phyloP scores from a whole-genome alignment of 2,797 vertebrate genomes.

The Ceyx erithaca region DNA sequence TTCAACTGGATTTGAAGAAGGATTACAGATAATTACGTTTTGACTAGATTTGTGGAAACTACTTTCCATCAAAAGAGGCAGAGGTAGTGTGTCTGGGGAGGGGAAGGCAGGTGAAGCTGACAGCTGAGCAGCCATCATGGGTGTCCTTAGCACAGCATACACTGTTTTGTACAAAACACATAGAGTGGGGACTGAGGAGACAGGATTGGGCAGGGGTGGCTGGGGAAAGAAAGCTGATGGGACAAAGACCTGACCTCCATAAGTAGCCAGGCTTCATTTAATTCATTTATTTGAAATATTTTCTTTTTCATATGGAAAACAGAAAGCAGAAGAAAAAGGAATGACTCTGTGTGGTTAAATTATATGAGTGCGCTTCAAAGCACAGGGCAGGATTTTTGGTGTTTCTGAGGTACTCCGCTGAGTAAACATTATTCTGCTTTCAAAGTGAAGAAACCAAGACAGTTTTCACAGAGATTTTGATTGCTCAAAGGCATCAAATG shows the following conservation, averaged over 20 bases:
- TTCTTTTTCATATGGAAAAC: slow-evolving; percentile 20
- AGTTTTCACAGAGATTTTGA: not conserved
- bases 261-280: not conserved
- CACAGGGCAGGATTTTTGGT: not conserved
- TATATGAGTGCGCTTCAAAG: not conserved
- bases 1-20: not conserved
- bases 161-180: not conserved
- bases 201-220: not conserved
- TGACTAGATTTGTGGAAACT: not conserved
- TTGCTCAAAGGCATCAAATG: not conserved
- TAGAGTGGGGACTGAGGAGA: rapidly evolving
- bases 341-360: not conserved
- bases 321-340: not conserved
- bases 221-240: not conserved
- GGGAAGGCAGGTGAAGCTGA: not conserved
- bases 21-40: not conserved
- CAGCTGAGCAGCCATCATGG: rapidly evolving
- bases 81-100: not conserved
- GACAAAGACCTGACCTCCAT: not conserved
- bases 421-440: slow-evolving; percentile 4
- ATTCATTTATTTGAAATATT: not conserved
- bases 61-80: not conserved
- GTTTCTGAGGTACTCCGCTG: not conserved
- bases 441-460: not conserved
- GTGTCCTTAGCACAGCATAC: not conserved